Evolutionary conservation across 2,797 vertebrate genomes (phyloP), one percentile per base, ranked within the genome.

Genomic region (Pantherophis vulpinus): DNA sequence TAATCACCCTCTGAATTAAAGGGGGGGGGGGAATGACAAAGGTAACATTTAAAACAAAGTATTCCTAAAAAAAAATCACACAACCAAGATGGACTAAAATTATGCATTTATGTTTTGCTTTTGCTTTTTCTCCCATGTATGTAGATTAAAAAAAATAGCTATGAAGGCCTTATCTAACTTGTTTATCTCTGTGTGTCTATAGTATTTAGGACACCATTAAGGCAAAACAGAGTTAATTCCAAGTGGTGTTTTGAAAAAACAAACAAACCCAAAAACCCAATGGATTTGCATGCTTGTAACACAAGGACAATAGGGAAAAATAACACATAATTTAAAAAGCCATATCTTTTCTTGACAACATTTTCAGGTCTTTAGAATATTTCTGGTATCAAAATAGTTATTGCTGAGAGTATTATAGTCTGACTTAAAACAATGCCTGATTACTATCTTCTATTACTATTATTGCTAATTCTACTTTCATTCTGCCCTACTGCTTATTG

Each of bases 311-410:
- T 94, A 95, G 63, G 88, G 87, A 90, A 93, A 74, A 87, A 92
- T 92, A 92, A 7, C 87, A 88, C 1, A 2, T 89, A 9, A 93
- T 54, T 94, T 95, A 93, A 51, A 92, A 70, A 63, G 37, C 74
- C 13, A 20, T 3, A n/a, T 91, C 93, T 91, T 83, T 91, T 94
- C 96, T 90, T 63, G 94, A 95, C 55, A 95, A 83, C 95, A 96
- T 97, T 94, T 94, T 92, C 83, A 87, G 63, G 32, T 3, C 14
- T 37, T 5, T 55, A 37, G 12, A 90, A 95, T 95, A 94, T 93
- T 92, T 95, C 94, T 87, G 58, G 91, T 37, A 86, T 91, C 92
- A 95, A 96, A 96, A 94, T 94, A 96, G 88, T 92, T 94, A 95
- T 92, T 94, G 95, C 95, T 86, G 58, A n/a, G 23, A 32, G 70